Percentiles rank a stretch among this genome's conserved stretches.
These are phyloP conservation scores for Agrypnia vestita DNA, from an alignment of 1,140 invertebrate genomes.

Conservation along the genomic window DNA sequence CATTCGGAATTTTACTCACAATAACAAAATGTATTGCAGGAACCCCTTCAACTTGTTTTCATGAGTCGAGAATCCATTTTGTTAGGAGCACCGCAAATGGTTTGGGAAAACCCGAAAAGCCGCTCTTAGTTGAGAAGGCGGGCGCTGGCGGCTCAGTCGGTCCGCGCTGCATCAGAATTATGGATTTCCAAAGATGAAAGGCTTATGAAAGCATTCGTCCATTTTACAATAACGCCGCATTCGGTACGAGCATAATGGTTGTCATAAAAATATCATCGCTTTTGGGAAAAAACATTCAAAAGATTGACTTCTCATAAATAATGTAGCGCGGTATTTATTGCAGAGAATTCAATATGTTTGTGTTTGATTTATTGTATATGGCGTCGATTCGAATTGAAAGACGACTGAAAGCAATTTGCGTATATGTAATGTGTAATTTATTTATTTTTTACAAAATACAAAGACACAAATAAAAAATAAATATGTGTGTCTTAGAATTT, in stretches of 20 bases:
- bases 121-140: slow-evolving; percentile 36
- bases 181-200: slow-evolving; percentile 47
- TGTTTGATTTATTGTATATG: no score
- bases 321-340: no score
- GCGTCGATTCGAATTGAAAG: no score
- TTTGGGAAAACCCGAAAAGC: slow-evolving; percentile 48
- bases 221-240: slow-evolving; percentile 39
- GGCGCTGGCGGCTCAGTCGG: slow-evolving; percentile 5
- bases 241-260: slow-evolving; percentile 17
- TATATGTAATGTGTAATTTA: no score
- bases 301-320: slow-evolving; percentile 31
- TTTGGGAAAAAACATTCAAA: slow-evolving; percentile 20
- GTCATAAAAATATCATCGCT: slow-evolving; percentile 27
- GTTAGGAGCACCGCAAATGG: slow-evolving; percentile 46
- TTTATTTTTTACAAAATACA: no score
- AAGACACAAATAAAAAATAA: no score
- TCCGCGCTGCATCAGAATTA: slow-evolving; percentile 48
- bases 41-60: slow-evolving; percentile 46
- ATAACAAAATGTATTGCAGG: slow-evolving; percentile 47
- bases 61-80: slow-evolving; percentile 30
- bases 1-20: slow-evolving; percentile 50
- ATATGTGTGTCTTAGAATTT: no score
- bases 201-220: slow-evolving; percentile 40
- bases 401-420: no score
- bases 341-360: no score